Conservation (phyloP, 2,888 invertebrate species). For the Drosophila demipolita region DNA sequence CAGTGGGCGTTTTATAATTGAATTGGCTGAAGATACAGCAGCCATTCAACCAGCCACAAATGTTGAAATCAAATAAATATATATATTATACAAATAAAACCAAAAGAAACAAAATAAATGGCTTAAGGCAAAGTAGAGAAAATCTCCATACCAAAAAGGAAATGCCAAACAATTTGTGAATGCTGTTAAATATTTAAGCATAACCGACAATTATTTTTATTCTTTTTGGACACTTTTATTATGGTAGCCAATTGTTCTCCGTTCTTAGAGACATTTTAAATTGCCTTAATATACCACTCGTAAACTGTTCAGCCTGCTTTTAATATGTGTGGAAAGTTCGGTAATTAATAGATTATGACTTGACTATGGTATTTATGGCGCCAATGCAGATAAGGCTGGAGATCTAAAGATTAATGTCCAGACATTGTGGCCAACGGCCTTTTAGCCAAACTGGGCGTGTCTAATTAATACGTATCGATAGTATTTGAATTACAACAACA, state of each 20-base stretch:
- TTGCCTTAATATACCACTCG: constrained; percentile 34
- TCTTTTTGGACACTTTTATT: constrained; percentile 20
- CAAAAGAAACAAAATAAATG: constrained; percentile 1
- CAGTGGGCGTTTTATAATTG: constrained; percentile 77
- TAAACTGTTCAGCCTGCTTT: constrained; percentile 54
- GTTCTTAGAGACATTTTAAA: constrained; percentile 27
- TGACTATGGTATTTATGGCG: constrained; percentile 70
- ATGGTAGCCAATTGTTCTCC: constrained; percentile 25
- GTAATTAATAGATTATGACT: constrained; percentile 78
- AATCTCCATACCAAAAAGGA: constrained; percentile 41
- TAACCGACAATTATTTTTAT: constrained; percentile 29
- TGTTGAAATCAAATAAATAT: constrained; percentile 67
- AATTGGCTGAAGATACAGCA: constrained; percentile 53
- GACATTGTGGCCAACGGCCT: constrained; percentile 36
- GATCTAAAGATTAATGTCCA: constrained; percentile 71
- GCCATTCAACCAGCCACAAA: constrained; percentile 36
- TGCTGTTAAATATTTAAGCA: constrained; percentile 20
- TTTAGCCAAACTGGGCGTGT: constrained; percentile 59
- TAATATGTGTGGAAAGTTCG: constrained; percentile 74
- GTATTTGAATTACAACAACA: constrained; percentile 77
- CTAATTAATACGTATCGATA: constrained; percentile 79
- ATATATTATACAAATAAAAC: constrained; percentile 42
- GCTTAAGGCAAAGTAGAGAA: constrained; percentile 31
- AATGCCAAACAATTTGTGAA: constrained; percentile 40
- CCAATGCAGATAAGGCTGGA: constrained; percentile 68